A percentile compares a stretch with the other conserved stretches of the same genome.
Evolutionary conservation across 2,888 invertebrate genomes (phyloP).

Genomic region (Agrenia bidenticulata): DNA sequence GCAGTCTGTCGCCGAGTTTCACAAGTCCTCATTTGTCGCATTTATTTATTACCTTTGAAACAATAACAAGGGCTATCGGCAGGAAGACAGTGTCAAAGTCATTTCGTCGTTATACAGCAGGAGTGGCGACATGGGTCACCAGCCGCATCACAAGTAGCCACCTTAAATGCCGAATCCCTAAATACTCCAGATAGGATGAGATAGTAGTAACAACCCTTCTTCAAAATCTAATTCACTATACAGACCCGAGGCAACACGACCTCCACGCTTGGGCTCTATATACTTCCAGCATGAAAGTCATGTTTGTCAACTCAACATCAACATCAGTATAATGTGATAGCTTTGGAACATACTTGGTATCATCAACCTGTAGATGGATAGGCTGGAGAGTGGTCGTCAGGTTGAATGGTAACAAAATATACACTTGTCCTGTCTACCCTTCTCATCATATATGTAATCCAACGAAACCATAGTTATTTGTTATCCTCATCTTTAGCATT

Average conservation of each 20-base stretch:
- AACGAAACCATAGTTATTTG: not conserved
- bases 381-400: no score
- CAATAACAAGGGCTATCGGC: slow-evolving; percentile 31
- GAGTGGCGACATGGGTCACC: slow-evolving; percentile 43
- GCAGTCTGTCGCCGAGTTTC: slow-evolving; percentile 35
- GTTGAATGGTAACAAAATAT: no score
- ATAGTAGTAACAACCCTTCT: not conserved
- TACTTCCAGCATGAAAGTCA: no score
- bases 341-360: no score
- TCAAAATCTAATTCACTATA: not conserved
- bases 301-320: no score
- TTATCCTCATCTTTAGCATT: not conserved
- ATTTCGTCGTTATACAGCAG: slow-evolving; percentile 27
- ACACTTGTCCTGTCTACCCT: no score
- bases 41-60: slow-evolving; percentile 49
- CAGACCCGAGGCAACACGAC: no score
- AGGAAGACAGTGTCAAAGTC: slow-evolving; percentile 34
- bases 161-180: not conserved
- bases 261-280: no score
- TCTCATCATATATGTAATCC: no score
- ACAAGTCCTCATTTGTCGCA: slow-evolving; percentile 43
- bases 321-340: no score
- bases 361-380: no score
- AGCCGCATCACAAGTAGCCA: slow-evolving; percentile 29
- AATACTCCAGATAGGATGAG: no score